These are phyloP conservation scores for Pseudorhombus dupliciocellatus DNA, from an alignment of 2,113 vertebrate species.

Conservation along the genomic window DNA sequence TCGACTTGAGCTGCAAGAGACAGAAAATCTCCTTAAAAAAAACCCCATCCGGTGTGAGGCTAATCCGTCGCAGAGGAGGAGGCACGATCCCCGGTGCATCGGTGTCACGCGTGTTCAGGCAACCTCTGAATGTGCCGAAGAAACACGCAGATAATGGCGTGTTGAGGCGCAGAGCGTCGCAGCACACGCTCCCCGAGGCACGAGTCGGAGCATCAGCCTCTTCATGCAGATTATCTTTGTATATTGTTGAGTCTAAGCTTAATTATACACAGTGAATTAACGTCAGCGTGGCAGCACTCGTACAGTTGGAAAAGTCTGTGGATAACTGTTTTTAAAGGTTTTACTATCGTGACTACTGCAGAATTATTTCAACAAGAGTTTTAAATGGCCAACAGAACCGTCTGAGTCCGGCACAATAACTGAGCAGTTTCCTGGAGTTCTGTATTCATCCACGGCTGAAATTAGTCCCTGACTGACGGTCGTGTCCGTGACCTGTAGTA, in stretches of 20 bases:
- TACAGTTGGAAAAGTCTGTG: too few species aligned
- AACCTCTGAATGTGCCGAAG: conserved; percentile 37
- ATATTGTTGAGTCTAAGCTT: background rate
- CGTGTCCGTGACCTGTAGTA: too few species aligned
- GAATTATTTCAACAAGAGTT: too few species aligned
- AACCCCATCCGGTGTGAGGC: background rate
- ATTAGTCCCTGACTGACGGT: background rate
- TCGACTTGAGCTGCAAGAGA: background rate
- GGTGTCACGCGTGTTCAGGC: conserved; percentile 36
- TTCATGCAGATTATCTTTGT: background rate
- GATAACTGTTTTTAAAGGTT: too few species aligned
- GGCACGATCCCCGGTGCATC: conserved; percentile 12
- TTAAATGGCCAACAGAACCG: too few species aligned
- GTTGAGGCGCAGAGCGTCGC: conserved; percentile 35
- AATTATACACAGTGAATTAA: background rate
- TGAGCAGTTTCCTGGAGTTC: too few species aligned
- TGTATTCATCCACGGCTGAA: too few species aligned
- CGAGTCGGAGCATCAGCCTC: background rate
- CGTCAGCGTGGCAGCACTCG: background rate
- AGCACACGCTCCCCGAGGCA: conserved; percentile 14
- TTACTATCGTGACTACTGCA: too few species aligned
- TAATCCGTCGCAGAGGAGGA: background rate
- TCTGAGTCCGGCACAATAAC: too few species aligned
- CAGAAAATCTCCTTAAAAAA: background rate
- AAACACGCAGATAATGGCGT: conserved; percentile 21